These are phyloP conservation scores for Petroica traversi DNA, from an alignment of 2,113 vertebrate species.

Conservation along the genomic window DNA sequence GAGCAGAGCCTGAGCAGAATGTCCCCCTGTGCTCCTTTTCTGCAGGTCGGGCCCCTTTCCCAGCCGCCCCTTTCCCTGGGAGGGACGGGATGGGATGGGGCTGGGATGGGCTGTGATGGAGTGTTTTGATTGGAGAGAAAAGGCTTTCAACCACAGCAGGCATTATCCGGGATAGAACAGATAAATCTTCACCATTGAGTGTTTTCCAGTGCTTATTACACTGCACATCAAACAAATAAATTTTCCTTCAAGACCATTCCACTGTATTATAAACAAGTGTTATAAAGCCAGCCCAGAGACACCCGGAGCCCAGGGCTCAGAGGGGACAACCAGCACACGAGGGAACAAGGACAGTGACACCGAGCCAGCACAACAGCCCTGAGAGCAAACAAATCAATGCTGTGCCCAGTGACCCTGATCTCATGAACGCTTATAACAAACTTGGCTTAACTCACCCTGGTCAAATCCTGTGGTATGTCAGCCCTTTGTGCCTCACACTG, in stretches of 20 bases:
- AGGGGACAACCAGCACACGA: background rate
- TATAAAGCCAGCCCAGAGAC: too few species aligned
- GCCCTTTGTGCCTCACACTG: background rate
- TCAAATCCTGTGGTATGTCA: background rate
- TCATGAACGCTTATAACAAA: accelerated
- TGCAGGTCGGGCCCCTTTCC: too few species aligned
- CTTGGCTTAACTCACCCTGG: accelerated
- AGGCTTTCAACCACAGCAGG: background rate
- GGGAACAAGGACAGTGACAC: background rate
- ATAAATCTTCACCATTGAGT: too few species aligned
- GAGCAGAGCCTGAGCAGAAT: background rate
- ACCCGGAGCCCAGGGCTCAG: background rate
- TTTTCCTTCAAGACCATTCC: background rate
- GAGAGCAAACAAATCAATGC: accelerated
- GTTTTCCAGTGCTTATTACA: background rate
- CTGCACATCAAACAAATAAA: background rate
- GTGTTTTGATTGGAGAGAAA: background rate
- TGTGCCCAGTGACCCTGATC: too few species aligned
- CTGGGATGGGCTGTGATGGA: background rate
- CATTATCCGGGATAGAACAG: background rate
- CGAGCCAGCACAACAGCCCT: background rate
- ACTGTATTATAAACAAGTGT: background rate
- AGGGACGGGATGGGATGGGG: too few species aligned
- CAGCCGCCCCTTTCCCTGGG: background rate
- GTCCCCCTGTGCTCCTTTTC: background rate